Percentiles rank a stretch among this genome's conserved stretches.
These are phyloP conservation scores for Calidris pygmaea DNA, from an alignment of 2,113 vertebrate genomes.

Conservation along the genomic window DNA sequence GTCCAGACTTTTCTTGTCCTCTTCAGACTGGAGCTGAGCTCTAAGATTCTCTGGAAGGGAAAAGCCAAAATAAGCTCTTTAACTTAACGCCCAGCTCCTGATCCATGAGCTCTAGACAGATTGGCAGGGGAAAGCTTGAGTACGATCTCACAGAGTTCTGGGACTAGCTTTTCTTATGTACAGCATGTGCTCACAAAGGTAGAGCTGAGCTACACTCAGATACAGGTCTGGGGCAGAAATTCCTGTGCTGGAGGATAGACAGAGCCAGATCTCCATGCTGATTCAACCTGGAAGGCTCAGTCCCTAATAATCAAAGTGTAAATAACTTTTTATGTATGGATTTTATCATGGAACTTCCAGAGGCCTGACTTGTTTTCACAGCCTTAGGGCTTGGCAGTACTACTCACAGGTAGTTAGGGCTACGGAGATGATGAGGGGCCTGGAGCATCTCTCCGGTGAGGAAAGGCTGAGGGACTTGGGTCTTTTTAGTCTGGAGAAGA, in stretches of 20 bases:
- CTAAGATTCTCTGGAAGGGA: not conserved
- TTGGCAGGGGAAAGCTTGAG: not conserved
- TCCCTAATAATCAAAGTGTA: not conserved
- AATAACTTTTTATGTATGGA: not conserved
- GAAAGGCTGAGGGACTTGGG: too few species aligned
- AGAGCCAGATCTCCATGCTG: not conserved
- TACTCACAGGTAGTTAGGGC: not conserved
- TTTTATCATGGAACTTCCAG: not conserved
- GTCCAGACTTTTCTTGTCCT: not conserved
- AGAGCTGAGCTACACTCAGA: not conserved
- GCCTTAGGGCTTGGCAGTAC: not conserved
- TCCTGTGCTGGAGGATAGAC: not conserved
- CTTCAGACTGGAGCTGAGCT: not conserved
- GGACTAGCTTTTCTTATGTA: not conserved
- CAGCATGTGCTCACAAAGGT: not conserved
- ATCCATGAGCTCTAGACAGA: not conserved
- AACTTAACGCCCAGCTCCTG: constrained; percentile 15
- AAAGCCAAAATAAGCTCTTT: constrained; percentile 30
- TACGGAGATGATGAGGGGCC: too few species aligned
- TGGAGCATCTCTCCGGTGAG: too few species aligned
- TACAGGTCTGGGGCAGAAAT: accelerated
- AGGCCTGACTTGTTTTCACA: not conserved
- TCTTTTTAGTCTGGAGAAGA: too few species aligned
- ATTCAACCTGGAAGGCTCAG: not conserved
- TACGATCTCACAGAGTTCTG: not conserved